Evolutionary conservation across 2,113 vertebrate genomes (phyloP).

Genomic region (Mobula birostris): DNA sequence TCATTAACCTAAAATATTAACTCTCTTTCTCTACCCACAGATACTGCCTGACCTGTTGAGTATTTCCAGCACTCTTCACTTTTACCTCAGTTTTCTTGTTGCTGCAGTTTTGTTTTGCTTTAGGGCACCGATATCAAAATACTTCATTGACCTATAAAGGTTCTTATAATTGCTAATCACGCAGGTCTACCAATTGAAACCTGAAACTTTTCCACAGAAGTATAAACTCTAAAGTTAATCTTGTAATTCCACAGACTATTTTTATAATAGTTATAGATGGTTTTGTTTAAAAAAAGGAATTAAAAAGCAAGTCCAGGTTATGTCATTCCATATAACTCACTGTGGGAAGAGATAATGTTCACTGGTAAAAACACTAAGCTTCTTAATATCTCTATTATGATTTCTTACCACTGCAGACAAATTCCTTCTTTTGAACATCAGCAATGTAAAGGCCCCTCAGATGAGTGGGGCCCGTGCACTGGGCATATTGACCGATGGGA

Average conservation of each 20-base stretch:
- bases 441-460: conserved; percentile 91
- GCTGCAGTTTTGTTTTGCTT: no score
- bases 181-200: background rate
- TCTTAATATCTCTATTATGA: background rate
- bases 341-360: no score
- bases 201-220: background rate
- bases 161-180: background rate
- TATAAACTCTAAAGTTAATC: background rate
- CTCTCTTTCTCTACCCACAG: no score
- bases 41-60: no score
- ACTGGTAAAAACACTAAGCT: background rate
- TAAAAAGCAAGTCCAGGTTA: background rate
- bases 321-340: background rate
- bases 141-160: background rate
- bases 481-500: conserved; percentile 88
- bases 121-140: background rate
- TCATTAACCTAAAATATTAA: no score
- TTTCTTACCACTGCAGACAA: conserved; percentile 76
- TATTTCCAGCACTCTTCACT: no score
- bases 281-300: no score
- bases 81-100: no score
- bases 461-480: conserved; percentile 87
- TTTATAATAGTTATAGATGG: background rate
- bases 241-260: background rate
- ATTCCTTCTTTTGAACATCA: conserved; percentile 94